Base-by-base conservation (phyloP, 1,140 invertebrate genomes). In the Drosophila santomea region DNA sequence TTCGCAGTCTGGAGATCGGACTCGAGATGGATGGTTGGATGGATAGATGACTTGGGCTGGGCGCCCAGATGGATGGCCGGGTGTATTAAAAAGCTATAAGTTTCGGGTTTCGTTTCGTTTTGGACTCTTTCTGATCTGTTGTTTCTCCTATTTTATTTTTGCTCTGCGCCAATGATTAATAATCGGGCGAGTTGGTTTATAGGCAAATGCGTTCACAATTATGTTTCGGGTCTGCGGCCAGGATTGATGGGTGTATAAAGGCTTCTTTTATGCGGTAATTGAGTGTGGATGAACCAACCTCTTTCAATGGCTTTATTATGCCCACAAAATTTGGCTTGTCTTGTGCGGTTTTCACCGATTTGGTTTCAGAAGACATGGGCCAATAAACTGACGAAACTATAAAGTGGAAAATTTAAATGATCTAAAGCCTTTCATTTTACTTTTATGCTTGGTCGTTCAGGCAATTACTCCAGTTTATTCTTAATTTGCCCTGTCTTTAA, bases 41-140 rank as follows among this genome's bases (percentile, higher is more conserved):
- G 51, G 45, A 58, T 69, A 56, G 48, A 52, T 52, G 69, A 36
- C 28, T 58, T 41, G 74, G 35, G 36, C 61, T 61, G 55, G 44
- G 23, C 35, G 43, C 47, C 48, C 48, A 23, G n/a, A 56, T 73
- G 57, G 62, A 64, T 63, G 51, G 50, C 44, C 38, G 56, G 55
- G 63, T 88, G 73, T 90, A 89, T 89, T 89, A 89, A 90, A 89
- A 89, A 90, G 77, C 84, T 78, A 89, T 90, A 89, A 84, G 69
- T 84, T 78, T 80, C 57, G 55, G 54, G 47, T 64, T 72, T 75
- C 43, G 36, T 77, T 69, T 78, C 73, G 41, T 43, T 61, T 52
- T 75, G 15, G 17, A 36, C 23, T 44, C 12, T 15, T 43, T 62
- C 32, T 36, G 45, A 52, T 56, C 43, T 41, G 38, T 55, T 58